Evolutionary conservation across 2,797 vertebrate genomes (phyloP).

Genomic region (Macroramphosus scolopax): DNA sequence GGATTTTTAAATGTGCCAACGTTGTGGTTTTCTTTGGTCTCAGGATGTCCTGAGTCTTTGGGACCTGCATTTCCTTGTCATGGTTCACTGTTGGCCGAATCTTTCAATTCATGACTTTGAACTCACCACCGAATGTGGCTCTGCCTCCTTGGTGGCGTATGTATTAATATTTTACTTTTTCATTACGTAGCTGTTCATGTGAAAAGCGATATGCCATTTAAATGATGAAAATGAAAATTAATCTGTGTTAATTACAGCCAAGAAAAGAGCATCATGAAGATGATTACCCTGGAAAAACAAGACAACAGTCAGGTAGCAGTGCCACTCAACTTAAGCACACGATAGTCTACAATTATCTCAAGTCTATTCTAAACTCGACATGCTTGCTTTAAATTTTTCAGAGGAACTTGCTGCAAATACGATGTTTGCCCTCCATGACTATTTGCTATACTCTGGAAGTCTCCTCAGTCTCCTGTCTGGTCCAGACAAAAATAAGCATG

Average conservation of each 20-base stretch:
- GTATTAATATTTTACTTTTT: constrained; percentile 30
- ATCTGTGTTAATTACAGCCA: constrained; percentile 73
- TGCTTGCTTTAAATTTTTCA: constrained; percentile 46
- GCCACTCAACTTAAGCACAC: background rate
- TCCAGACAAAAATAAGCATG: constrained; percentile 85
- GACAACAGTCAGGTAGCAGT: constrained; percentile 76
- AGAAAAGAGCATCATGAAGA: constrained; percentile 83
- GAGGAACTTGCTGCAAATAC: constrained; percentile 85
- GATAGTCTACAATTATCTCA: background rate
- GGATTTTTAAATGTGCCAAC: background rate
- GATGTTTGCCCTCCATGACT: constrained; percentile 85
- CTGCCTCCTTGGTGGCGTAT: constrained; percentile 77
- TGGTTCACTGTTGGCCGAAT: constrained; percentile 85
- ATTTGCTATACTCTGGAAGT: constrained; percentile 88
- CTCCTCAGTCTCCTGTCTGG: constrained; percentile 83
- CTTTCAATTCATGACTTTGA: constrained; percentile 86
- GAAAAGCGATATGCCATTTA: background rate
- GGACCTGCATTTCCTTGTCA: constrained; percentile 84
- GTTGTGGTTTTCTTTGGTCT: background rate
- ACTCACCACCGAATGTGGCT: constrained; percentile 86
- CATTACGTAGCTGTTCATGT: background rate
- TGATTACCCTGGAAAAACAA: constrained; percentile 82
- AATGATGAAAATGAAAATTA: too few relatives aligned
- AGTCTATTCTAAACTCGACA: background rate
- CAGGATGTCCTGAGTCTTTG: constrained; percentile 88